Evolutionary conservation across 2,113 vertebrate species (phyloP), one percentile per base, ranked within the genome.

Genomic region (Gobius niger): DNA sequence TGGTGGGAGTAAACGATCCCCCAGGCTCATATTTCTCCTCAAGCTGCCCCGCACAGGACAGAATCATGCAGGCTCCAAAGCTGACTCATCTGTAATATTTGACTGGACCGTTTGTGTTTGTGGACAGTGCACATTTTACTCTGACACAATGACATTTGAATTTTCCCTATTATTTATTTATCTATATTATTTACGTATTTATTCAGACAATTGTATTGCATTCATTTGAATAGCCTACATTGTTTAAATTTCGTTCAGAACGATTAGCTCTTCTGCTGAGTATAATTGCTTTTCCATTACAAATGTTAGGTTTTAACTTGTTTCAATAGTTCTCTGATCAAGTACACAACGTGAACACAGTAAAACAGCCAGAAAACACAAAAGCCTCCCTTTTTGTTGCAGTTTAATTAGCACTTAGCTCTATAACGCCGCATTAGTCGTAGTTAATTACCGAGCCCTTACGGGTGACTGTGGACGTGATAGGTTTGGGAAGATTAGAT

Each of bases 11-110:
- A 16, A 93, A 93, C 24, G 93, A 95, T 67, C 65, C 87, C 53
- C 88, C 87, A 71, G 85, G 89, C 4, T 85, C 93, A 0, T 97
- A 95, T 91, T 95, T 95, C 83, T 85, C 92, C 12, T 82, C 92
- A 49, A 93, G 94, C 86, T 94, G 94, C 61, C 77, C 90, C 90
- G 86, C 94, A 91, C 95, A 95, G 92, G 95, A 96, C 90, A 94
- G 95, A 92, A 96, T 97, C 91, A 89, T 96, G 91, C 95, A 93
- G 85, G 95, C 95, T 68, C 96, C 96, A 74, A 98, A 96, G 86
- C 85, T 98, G 87, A 98, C 95, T 84, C 96, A 98, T 91, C 93
- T 97, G 93, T 98, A 95, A 94, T 53, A 44, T 44, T 60, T 60
- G 9, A 16, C 16, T 12, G 44, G 11, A 46, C 44, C 47, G 42